A percentile compares a stretch with the other conserved stretches of the same genome.
Conservation (phyloP, 2,888 invertebrate species). For the Hemicrepidius hirtus region DNA sequence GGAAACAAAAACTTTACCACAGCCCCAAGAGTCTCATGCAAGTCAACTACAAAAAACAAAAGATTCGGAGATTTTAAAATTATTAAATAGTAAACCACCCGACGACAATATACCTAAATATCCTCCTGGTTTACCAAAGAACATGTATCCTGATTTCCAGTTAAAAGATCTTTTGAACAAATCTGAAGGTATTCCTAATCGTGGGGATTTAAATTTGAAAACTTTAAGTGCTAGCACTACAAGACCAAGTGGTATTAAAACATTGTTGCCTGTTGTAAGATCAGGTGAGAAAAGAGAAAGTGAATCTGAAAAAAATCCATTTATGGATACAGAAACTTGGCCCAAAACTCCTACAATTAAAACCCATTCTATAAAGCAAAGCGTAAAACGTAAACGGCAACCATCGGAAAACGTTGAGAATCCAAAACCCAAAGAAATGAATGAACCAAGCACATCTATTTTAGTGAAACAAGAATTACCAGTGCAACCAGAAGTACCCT, state of each 20-base stretch:
- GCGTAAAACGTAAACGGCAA: slow-evolving; percentile 38
- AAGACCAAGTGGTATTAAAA: slow-evolving; percentile 73
- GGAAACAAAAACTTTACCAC: slow-evolving; percentile 51
- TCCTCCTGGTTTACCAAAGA: slow-evolving; percentile 63
- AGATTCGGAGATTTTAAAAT: slow-evolving; percentile 60
- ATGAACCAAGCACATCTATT: slow-evolving; percentile 21
- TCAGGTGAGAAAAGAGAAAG: slow-evolving; percentile 51
- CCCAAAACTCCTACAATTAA: slow-evolving; percentile 28
- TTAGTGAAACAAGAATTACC: slow-evolving; percentile 11
- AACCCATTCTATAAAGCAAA: slow-evolving; percentile 14
- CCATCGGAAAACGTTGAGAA: slow-evolving; percentile 39
- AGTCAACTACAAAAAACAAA: slow-evolving; percentile 42
- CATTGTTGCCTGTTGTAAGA: slow-evolving; percentile 71
- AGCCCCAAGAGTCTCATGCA: slow-evolving; percentile 65
- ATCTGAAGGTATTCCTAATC: slow-evolving; percentile 66
- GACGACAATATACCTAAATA: slow-evolving; percentile 52
- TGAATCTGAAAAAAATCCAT: slow-evolving; percentile 1
- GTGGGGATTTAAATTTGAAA: slow-evolving; percentile 65
- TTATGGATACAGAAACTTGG: slow-evolving; percentile 14
- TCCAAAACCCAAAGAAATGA: slow-evolving; percentile 5
- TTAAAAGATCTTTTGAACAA: slow-evolving; percentile 68
- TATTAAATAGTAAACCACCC: slow-evolving; percentile 65
- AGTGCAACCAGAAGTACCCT: slow-evolving; percentile 31
- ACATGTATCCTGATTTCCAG: slow-evolving; percentile 68
- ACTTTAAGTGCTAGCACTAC: slow-evolving; percentile 66